Conservation (phyloP, 1,140 invertebrate genomes). For the Galendromus occidentalis region DNA sequence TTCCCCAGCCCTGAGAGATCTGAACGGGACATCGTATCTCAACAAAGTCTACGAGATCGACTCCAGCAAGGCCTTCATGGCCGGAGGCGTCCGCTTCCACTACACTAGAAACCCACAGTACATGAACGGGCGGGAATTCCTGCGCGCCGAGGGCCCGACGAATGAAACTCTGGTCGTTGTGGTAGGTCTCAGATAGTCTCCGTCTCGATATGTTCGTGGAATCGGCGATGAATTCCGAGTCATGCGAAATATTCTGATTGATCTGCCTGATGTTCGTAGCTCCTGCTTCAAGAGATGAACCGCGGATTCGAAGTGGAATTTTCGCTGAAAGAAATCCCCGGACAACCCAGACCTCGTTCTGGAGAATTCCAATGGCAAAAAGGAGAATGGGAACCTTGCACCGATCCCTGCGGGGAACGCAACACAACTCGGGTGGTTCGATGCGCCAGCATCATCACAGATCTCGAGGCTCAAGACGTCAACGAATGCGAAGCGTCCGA, state of each 20-base stretch:
- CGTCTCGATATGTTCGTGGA: neutral
- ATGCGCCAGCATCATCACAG: conserved; percentile 6
- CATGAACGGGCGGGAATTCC: conserved; percentile 56
- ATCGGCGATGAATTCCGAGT: too few species aligned
- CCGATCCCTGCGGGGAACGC: conserved; percentile 66
- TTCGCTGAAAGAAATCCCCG: conserved; percentile 53
- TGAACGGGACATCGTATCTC: conserved; percentile 59
- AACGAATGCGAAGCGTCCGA: neutral
- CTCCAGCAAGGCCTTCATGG: conserved; percentile 51
- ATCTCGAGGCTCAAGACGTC: neutral
- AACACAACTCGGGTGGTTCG: conserved; percentile 18
- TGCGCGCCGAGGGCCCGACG: conserved; percentile 62
- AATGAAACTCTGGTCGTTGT: conserved; percentile 65
- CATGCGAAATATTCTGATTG: too few species aligned
- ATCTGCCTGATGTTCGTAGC: conserved; percentile 33
- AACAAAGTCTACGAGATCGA: conserved; percentile 87
- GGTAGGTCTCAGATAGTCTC: conserved; percentile 38
- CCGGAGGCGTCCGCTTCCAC: conserved; percentile 62
- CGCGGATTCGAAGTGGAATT: conserved; percentile 76
- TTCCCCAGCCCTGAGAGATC: conserved; percentile 57
- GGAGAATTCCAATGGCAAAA: conserved; percentile 57
- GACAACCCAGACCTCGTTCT: conserved; percentile 32
- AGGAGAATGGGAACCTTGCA: conserved; percentile 57
- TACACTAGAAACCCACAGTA: conserved; percentile 41
- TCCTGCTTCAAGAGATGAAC: conserved; percentile 64